Conservation (phyloP, 2,888 invertebrate genomes). For the Cheilosia pagana region DNA sequence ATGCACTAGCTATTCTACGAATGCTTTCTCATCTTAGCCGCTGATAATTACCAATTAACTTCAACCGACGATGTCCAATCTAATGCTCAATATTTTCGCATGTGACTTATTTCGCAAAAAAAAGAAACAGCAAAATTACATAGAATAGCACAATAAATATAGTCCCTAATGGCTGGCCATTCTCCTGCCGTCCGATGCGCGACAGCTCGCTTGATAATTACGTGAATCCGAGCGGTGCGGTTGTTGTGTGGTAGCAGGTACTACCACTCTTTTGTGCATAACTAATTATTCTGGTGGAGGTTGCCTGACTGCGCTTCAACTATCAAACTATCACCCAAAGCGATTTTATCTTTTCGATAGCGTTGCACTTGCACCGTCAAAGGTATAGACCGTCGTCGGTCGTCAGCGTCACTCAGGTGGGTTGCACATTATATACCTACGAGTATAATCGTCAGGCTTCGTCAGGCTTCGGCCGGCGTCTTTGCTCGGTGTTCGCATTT, state of each 20-base stretch:
- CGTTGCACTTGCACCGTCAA: slow-evolving; percentile 42
- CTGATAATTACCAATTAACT: slow-evolving; percentile 14
- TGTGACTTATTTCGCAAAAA: slow-evolving; percentile 41
- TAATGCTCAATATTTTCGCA: slow-evolving; percentile 8
- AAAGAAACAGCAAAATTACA: too few relatives aligned
- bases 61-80: slow-evolving; percentile 7
- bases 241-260: background rate
- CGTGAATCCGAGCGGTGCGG: slow-evolving; percentile 44
- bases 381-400: slow-evolving; percentile 11
- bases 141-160: slow-evolving; percentile 30
- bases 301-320: slow-evolving; percentile 67
- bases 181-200: background rate
- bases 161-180: slow-evolving; percentile 33
- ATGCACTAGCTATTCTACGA: too few relatives aligned
- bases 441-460: slow-evolving; percentile 51
- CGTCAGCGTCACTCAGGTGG: background rate
- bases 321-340: slow-evolving; percentile 75
- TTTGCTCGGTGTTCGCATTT: slow-evolving; percentile 27
- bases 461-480: slow-evolving; percentile 21
- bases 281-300: slow-evolving; percentile 62
- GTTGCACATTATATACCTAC: slow-evolving; percentile 36
- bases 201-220: slow-evolving; percentile 29
- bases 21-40: slow-evolving; percentile 3
- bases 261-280: slow-evolving; percentile 63
- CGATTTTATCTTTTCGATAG: slow-evolving; percentile 71